A percentile compares a stretch with the other conserved stretches of the same genome.
Conservation (phyloP, 2,797 vertebrate species). For the Clarias platycephalus region DNA sequence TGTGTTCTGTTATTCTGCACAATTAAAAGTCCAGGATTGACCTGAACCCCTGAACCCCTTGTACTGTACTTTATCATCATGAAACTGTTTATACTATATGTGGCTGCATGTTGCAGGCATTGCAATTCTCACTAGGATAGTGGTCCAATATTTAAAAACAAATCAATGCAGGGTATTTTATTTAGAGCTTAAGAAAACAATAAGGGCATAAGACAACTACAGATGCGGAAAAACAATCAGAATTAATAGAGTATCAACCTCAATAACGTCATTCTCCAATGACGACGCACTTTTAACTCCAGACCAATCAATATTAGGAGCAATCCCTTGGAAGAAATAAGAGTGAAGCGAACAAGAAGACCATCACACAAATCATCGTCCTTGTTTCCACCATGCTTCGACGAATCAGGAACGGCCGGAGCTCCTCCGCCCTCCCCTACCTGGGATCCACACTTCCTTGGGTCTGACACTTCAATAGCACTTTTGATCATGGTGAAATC, state of each 20-base stretch:
- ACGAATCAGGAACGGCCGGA: conserved; percentile 54
- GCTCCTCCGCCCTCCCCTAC: conserved; percentile 49
- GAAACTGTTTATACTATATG: background rate
- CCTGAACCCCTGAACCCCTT: no score
- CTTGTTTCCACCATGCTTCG: conserved; percentile 62
- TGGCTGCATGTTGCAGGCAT: background rate
- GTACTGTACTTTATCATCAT: background rate
- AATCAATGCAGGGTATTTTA: background rate
- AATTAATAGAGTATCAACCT: background rate
- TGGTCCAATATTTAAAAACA: background rate
- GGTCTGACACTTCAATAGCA: conserved; percentile 67
- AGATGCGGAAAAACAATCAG: background rate
- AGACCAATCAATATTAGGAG: background rate
- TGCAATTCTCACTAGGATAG: background rate
- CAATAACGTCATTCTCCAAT: background rate
- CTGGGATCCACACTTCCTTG: conserved; percentile 56
- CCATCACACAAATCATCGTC: conserved; percentile 56
- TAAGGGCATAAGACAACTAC: background rate
- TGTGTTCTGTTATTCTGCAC: no score
- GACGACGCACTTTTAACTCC: background rate
- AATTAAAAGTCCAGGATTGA: no score
- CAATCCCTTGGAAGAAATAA: background rate
- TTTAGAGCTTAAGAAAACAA: background rate
- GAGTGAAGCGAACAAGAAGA: background rate
- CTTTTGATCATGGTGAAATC: conserved; percentile 73